phyloP scores from a whole-genome alignment of 2,113 vertebrate species.

The Sylvietta virens region DNA sequence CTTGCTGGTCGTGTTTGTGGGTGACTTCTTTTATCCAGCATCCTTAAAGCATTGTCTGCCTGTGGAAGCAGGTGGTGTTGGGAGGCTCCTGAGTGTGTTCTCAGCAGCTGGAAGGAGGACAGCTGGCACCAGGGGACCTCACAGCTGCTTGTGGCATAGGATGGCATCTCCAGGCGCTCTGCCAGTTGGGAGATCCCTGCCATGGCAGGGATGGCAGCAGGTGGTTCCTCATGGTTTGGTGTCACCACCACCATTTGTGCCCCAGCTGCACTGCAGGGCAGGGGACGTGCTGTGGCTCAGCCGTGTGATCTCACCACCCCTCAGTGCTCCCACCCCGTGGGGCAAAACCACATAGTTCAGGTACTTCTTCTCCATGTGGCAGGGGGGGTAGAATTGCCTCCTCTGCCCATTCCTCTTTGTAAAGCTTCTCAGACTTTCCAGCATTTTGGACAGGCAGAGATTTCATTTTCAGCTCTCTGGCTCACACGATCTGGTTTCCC shows the following conservation, averaged over 20 bases:
- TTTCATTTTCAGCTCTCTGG: not conserved
- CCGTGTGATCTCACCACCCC: not conserved
- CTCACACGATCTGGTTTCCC: not conserved
- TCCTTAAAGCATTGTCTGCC: not conserved
- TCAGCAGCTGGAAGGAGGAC: not conserved
- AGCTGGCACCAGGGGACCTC: not conserved
- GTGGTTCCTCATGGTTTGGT: not conserved
- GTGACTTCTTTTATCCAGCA: not conserved
- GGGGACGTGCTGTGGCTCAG: not conserved
- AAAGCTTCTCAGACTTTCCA: not conserved
- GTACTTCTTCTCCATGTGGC: accelerated
- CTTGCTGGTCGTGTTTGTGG: not conserved
- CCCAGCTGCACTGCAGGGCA: not conserved
- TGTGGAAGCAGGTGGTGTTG: not conserved
- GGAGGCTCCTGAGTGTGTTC: not conserved
- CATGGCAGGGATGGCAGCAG: not conserved
- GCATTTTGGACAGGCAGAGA: not conserved
- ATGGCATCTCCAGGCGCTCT: not conserved
- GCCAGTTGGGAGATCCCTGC: not conserved
- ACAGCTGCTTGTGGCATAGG: accelerated
- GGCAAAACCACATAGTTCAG: accelerated
- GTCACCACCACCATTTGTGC: accelerated
- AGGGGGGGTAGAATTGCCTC: not conserved
- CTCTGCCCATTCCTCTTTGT: not conserved
- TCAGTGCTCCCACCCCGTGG: accelerated